Conservation (phyloP, 2,888 invertebrate genomes). For the Dasysyrphus tricinctus region DNA sequence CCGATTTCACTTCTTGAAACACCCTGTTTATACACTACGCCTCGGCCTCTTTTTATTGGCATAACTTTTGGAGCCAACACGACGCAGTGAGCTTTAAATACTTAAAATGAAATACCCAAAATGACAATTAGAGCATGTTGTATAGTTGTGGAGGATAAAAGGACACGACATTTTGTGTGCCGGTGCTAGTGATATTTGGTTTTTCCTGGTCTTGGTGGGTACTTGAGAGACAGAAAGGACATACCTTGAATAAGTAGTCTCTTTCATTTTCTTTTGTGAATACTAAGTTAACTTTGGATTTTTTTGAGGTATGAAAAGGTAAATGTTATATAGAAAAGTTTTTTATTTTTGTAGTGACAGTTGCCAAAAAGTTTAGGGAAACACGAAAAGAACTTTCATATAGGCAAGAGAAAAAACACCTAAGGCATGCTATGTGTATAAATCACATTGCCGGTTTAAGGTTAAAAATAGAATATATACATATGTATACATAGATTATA, state of each 20-base stretch:
- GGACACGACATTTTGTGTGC: conserved; percentile 52
- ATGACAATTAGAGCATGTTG: conserved; percentile 64
- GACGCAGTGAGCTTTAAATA: conserved; percentile 51
- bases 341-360: conserved; percentile 31
- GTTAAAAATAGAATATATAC: conserved; percentile 3
- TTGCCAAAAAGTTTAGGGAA: conserved; percentile 47
- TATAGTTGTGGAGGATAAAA: conserved; percentile 40
- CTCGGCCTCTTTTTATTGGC: conserved; percentile 35
- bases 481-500: background rate
- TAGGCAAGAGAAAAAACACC: background rate
- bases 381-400: conserved; percentile 2
- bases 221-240: conserved; percentile 33
- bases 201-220: conserved; percentile 1
- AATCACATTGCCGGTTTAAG: conserved; percentile 20
- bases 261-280: conserved; percentile 54
- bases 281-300: conserved; percentile 12
- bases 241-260: conserved; percentile 38
- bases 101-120: conserved; percentile 50
- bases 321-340: conserved; percentile 19
- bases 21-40: background rate
- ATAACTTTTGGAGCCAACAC: conserved; percentile 60
- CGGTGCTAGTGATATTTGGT: conserved; percentile 23
- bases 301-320: conserved; percentile 36
- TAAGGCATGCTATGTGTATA: conserved; percentile 38
- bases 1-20: background rate